phyloP scores from a whole-genome alignment of 2,888 invertebrate genomes.

The Apamea crenata region DNA sequence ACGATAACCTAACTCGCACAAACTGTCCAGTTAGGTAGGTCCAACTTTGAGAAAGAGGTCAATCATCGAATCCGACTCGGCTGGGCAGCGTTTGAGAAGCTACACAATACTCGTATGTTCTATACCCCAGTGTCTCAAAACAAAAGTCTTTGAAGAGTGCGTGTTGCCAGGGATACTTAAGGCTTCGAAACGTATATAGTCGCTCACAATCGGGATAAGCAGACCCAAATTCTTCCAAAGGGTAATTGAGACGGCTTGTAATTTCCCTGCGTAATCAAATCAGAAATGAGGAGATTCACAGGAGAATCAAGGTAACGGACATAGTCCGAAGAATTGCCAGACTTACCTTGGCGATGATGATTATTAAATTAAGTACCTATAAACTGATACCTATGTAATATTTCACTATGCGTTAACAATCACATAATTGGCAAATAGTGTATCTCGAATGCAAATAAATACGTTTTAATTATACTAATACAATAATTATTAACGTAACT shows the following conservation, averaged over 20 bases:
- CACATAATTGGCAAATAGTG: not conserved
- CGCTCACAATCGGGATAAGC: not conserved
- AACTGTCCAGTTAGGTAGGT: not conserved
- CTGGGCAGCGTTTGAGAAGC: not conserved
- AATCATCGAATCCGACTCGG: not conserved
- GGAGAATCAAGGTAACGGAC: not conserved
- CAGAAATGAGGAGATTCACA: not conserved
- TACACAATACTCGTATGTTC: not conserved
- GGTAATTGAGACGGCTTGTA: not conserved
- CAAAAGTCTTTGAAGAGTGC: not conserved
- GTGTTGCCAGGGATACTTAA: not conserved
- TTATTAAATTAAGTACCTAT: not conserved
- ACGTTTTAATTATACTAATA: slow-evolving; percentile 1
- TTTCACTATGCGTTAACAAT: not conserved
- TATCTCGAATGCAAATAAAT: not conserved
- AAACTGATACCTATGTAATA: not conserved
- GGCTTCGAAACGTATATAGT: not conserved
- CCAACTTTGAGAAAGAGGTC: not conserved
- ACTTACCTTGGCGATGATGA: not conserved
- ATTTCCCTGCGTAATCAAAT: not conserved
- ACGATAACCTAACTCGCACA: not conserved
- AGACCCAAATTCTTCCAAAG: too few relatives aligned
- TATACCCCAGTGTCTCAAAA: not conserved
- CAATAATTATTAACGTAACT: slow-evolving; percentile 9
- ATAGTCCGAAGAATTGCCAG: not conserved